Percentiles rank a stretch among this genome's conserved stretches.
Evolutionary conservation across 2,888 invertebrate genomes (phyloP).

Genomic region (Conomelus anceps): DNA sequence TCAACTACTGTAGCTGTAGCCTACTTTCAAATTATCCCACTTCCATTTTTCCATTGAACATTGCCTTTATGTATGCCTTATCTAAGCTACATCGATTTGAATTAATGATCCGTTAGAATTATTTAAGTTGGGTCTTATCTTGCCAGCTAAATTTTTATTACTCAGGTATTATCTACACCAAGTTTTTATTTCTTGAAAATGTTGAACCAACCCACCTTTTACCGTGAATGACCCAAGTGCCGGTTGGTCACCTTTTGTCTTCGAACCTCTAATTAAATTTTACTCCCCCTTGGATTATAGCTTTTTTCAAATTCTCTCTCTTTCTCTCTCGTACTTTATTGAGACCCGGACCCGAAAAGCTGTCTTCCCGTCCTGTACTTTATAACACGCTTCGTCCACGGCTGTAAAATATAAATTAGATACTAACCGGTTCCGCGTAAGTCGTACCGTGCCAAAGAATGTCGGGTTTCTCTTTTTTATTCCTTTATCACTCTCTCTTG

Average conservation of each 20-base stretch:
- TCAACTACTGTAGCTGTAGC: no score
- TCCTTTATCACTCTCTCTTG: neutral
- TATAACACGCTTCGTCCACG: neutral
- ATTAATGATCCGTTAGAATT: no score
- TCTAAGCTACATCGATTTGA: no score
- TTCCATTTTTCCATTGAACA: no score
- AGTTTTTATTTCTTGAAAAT: no score
- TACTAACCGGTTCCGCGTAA: neutral
- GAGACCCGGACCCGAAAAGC: neutral
- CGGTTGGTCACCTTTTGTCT: neutral
- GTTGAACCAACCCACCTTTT: no score
- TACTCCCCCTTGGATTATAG: neutral
- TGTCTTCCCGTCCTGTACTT: neutral
- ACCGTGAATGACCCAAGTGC: no score
- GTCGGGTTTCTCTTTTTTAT: neutral
- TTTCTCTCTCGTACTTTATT: neutral
- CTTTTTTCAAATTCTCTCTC: neutral
- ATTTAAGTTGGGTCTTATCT: no score
- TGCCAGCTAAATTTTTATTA: no score
- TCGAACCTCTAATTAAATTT: neutral
- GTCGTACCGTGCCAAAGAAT: neutral
- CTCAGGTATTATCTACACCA: no score
- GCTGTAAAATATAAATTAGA: neutral
- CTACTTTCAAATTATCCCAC: no score
- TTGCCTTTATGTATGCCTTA: no score